A percentile compares a stretch with the other conserved stretches of the same genome.
phyloP scores from a whole-genome alignment of 2,797 vertebrate genomes.

The Scomberomorus guttatus region DNA sequence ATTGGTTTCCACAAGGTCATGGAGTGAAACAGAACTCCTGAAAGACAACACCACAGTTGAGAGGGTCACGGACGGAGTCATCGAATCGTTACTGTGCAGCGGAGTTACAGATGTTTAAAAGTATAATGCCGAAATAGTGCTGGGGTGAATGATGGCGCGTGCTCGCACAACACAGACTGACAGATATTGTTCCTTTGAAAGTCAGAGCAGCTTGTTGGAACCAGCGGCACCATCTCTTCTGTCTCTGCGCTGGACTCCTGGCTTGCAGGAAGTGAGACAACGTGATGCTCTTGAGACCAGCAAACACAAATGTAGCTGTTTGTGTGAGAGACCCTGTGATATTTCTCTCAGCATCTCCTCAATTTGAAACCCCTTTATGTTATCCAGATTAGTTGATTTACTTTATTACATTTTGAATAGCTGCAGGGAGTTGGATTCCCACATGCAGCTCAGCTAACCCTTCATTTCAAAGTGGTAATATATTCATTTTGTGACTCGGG shows the following conservation, averaged over 20 bases:
- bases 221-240: conserved; percentile 1
- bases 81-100: conserved; percentile 26
- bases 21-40: conserved; percentile 68
- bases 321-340: background rate
- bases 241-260: background rate
- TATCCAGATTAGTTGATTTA: background rate
- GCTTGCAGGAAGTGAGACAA: background rate
- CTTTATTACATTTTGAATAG: conserved; percentile 15
- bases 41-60: conserved; percentile 68
- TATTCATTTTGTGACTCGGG: conserved; percentile 39
- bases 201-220: conserved; percentile 19
- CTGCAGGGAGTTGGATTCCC: conserved; percentile 5
- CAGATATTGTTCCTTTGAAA: conserved; percentile 25
- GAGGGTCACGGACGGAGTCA: conserved; percentile 45
- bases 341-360: background rate
- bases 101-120: conserved; percentile 38
- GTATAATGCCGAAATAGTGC: conserved; percentile 18
- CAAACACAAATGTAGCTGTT: background rate
- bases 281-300: background rate
- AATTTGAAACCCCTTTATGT: background rate
- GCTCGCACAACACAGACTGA: background rate
- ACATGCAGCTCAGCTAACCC: conserved; percentile 24
- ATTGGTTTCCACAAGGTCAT: conserved; percentile 72
- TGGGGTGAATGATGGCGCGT: background rate
- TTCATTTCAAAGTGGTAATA: conserved; percentile 41